phyloP scores from a whole-genome alignment of 1,140 invertebrate genomes.

The Lasioglossum baleicum region DNA sequence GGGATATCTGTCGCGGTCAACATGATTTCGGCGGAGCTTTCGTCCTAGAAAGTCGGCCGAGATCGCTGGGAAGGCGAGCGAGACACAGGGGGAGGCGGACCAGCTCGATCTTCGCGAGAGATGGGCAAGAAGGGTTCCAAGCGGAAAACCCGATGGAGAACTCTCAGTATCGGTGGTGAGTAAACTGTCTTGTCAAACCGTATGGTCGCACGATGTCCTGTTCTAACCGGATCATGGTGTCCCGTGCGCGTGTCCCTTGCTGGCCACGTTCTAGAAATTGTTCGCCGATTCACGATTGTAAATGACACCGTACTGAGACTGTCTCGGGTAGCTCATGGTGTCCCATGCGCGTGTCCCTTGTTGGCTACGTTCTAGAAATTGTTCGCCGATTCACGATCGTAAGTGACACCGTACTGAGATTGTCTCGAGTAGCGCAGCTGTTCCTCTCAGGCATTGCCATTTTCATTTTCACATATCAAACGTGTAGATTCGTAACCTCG shows the following conservation, averaged over 20 bases:
- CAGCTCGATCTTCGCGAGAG: slow-evolving; percentile 62
- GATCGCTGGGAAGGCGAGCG: slow-evolving; percentile 49
- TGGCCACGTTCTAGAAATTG: background rate
- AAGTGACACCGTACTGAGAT: too few relatives aligned
- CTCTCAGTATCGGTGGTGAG: slow-evolving; percentile 78
- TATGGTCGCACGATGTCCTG: background rate
- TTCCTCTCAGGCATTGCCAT: background rate
- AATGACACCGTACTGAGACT: too few relatives aligned
- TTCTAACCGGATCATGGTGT: background rate
- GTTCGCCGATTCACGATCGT: too few relatives aligned
- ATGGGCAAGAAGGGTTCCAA: slow-evolving; percentile 80
- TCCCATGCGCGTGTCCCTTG: background rate
- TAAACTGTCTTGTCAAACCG: slow-evolving; percentile 31
- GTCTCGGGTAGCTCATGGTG: background rate
- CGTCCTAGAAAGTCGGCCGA: slow-evolving; percentile 52
- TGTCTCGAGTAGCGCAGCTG: background rate
- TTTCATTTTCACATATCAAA: background rate
- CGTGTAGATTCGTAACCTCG: background rate
- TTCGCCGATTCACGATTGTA: too few relatives aligned
- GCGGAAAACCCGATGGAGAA: slow-evolving; percentile 79
- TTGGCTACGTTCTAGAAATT: background rate
- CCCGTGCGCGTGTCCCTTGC: background rate
- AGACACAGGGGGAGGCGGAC: slow-evolving; percentile 44
- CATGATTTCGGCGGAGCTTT: slow-evolving; percentile 48
- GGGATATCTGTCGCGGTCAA: slow-evolving; percentile 32